A percentile compares a stretch with the other conserved stretches of the same genome.
Conservation (phyloP, 2,888 invertebrate genomes). For the Epinotia brunnichana region DNA sequence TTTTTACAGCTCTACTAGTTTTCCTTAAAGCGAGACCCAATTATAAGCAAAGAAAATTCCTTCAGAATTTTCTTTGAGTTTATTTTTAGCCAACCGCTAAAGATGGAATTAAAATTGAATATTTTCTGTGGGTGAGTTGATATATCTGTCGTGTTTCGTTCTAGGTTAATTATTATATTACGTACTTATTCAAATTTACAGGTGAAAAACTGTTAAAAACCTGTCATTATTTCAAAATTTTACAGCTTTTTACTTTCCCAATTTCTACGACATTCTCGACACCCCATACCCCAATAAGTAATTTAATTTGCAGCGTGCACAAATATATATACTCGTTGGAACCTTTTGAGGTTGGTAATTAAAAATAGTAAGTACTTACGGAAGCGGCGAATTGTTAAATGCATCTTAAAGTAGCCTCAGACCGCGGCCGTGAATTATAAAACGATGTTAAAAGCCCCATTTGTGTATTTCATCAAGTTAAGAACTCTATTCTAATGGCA, state of each 20-base stretch:
- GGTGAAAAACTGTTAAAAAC: too few relatives aligned
- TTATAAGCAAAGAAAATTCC: background rate
- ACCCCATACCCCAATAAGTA: too few relatives aligned
- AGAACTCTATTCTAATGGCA: constrained; percentile 62
- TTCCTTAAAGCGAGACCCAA: constrained; percentile 2
- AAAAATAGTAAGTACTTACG: too few relatives aligned
- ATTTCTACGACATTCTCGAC: background rate
- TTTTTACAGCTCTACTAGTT: constrained; percentile 11
- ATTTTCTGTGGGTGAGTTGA: background rate
- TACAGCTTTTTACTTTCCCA: background rate
- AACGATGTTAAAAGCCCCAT: constrained; percentile 65
- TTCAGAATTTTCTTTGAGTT: background rate
- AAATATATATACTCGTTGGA: too few relatives aligned
- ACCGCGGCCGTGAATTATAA: constrained; percentile 28
- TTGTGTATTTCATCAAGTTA: constrained; percentile 70
- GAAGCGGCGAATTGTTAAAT: background rate
- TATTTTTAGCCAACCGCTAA: background rate
- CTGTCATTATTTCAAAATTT: background rate
- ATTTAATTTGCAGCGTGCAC: too few relatives aligned
- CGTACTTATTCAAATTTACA: too few relatives aligned
- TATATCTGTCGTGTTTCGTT: background rate
- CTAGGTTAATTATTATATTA: background rate
- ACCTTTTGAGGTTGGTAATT: too few relatives aligned
- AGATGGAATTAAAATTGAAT: too few relatives aligned
- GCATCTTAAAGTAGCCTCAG: background rate